Evolutionary conservation across 2,113 vertebrate species (phyloP), one percentile per base, ranked within the genome.

Genomic region (Solea senegalensis): DNA sequence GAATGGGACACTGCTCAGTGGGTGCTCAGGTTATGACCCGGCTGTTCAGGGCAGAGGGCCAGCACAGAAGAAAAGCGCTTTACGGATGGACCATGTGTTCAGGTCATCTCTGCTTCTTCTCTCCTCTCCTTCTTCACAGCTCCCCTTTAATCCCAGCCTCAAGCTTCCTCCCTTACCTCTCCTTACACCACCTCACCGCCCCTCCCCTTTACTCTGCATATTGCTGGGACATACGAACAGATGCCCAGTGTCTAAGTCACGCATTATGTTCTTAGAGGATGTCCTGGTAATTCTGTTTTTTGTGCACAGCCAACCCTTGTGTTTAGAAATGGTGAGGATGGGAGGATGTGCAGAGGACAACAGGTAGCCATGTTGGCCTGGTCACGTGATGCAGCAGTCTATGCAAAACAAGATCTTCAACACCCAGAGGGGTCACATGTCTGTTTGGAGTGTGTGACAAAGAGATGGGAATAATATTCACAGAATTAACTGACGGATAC

Each of bases 261-360:
- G 93, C 93, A 93, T 95, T 94, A 94, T 94, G 92, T 92, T 90
- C 94, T 94, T 95, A 95, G 82, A 88, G 90, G 88, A 91, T 87
- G 83, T 91, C 86, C 86, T 69, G 82, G 84, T 84, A 90, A 93
- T 88, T 80, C 91, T 85, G 90, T 50, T 86, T 86, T 88, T 84
- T 82, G 46, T 72, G 82, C 67, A 77, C 81, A 63, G 55, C 85
- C 88, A 86, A 62, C 50, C 56, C 53, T 34, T 10, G 59, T 77
- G 83, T 82, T 74, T 72, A 57, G 66, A 27, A 68, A 61, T 54
- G 59, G 50, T 55, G 71, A 63, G 50, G 52, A 60, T 28, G 63
- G 73, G 52, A 65, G 56, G 49, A 53, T 64, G 60, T 8, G 21
- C 13, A 21, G 52, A 58, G 50, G 78, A 86, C 81, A 81, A 82